Base-by-base conservation (phyloP, 2,888 invertebrate species). In the Argynnis bischoffii region DNA sequence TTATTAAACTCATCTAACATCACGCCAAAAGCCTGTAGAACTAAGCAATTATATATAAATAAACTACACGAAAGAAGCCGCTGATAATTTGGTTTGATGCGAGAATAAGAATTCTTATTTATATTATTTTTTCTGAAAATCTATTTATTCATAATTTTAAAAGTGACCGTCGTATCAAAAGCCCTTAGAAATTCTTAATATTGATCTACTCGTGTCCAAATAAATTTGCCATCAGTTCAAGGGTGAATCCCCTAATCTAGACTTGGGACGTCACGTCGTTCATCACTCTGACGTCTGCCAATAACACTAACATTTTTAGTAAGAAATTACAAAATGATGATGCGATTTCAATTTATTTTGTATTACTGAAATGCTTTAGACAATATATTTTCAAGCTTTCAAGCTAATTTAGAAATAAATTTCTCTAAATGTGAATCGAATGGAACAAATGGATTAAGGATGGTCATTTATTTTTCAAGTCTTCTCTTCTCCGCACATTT, bases 241-340 rank as follows among this genome's bases (percentile, higher is more conserved):
- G 71, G 74, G 74, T 69, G 57, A 70, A 73, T 71, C 69, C 73
- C 74, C 72, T 77, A 73, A 73, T 78, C 74, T 71, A 73, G 69
- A 74, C 72, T 72, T 70, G 75, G 77, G 53, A 64, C 69, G 63
- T 70, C 78, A 76, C 73, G 68, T 82, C 83, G 79, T 87, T 79
- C 79, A 87, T 89, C 87, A 89, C 82, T 76, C 75, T 77, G 84
- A 84, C 85, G 86, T 83, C 83, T 88, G 88, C 80, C 88, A 87
- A 87, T 87, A 86, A 78, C 86, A 86, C 78, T 81, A 81, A 81
- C 82, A 81, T 87, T 82, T 82, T 81, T 81, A 81, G 74, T 76
- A 77, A 76, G 71, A 78, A 81, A 84, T 84, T 79, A 76, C 73
- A 64, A 73, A 75, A 66, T 69, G 75, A 76, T 76, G 77, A 76